A percentile compares a stretch with the other conserved stretches of the same genome.
These are phyloP conservation scores for Odontothrips loti DNA, from an alignment of 2,888 invertebrate species.

Conservation along the genomic window DNA sequence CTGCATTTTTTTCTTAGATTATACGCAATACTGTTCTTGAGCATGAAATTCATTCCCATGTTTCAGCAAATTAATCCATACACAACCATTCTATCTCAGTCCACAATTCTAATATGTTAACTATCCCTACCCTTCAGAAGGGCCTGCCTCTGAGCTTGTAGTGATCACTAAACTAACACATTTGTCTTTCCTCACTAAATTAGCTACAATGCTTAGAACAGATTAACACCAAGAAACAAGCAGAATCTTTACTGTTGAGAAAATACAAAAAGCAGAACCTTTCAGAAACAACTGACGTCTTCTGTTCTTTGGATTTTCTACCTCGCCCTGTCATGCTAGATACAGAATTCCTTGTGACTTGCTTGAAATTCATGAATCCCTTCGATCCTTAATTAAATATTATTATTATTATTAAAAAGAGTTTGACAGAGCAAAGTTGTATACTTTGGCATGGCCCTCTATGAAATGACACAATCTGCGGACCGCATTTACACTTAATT, in stretches of 20 bases:
- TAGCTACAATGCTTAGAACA: not conserved
- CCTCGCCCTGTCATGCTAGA: too few species aligned
- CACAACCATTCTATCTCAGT: not conserved
- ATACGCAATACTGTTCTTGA: slow-evolving; percentile 6
- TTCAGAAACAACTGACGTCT: not conserved
- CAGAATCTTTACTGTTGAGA: not conserved
- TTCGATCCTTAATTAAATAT: too few species aligned
- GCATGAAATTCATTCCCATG: not conserved
- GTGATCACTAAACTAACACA: not conserved
- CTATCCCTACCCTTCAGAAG: not conserved
- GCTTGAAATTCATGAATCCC: too few species aligned
- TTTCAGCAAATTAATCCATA: not conserved
- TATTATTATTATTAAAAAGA: not conserved
- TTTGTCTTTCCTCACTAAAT: not conserved
- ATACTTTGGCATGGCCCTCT: not conserved
- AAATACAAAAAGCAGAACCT: not conserved
- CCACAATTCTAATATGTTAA: not conserved
- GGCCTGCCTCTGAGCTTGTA: not conserved
- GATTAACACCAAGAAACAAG: not conserved
- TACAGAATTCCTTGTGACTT: too few species aligned
- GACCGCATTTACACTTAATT: not conserved
- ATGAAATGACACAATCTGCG: not conserved
- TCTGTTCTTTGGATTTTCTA: slow-evolving; percentile 15
- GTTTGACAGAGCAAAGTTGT: not conserved
- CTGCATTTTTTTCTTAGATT: not conserved